Conservation (phyloP, 2,797 vertebrate genomes). For the Acanthopagrus latus region DNA sequence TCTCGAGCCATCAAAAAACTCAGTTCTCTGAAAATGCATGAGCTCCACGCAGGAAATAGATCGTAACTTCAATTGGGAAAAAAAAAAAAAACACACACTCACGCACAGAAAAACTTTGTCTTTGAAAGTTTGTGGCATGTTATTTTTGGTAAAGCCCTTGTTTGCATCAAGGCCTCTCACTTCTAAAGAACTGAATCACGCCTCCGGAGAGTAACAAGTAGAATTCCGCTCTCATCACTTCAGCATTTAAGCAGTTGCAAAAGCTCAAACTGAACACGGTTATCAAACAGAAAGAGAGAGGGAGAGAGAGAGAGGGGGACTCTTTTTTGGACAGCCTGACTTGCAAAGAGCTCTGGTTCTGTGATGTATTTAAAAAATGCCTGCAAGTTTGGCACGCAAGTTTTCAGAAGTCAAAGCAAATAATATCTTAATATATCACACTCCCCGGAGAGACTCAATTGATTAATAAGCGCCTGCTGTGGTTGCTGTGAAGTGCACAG, state of each 20-base stretch:
- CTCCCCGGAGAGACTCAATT: slow-evolving; percentile 14
- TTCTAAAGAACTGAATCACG: slow-evolving; percentile 67
- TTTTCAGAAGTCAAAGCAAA: slow-evolving; percentile 51
- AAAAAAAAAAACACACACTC: too few species aligned
- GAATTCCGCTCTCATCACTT: slow-evolving; percentile 60
- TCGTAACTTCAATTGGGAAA: slow-evolving; percentile 64
- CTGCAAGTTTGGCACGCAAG: slow-evolving; percentile 1
- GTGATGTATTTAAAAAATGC: slow-evolving; percentile 57
- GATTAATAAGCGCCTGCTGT: slow-evolving; percentile 52
- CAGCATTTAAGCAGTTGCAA: slow-evolving; percentile 66
- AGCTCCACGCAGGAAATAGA: slow-evolving; percentile 72
- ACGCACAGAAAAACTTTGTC: slow-evolving; percentile 58
- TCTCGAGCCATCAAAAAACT: slow-evolving; percentile 55
- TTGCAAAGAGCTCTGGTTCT: slow-evolving; percentile 43
- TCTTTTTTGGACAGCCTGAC: slow-evolving; percentile 47
- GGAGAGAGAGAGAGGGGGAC: background rate
- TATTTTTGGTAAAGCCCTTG: slow-evolving; percentile 80
- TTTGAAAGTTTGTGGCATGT: slow-evolving; percentile 75
- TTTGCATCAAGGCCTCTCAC: slow-evolving; percentile 76
- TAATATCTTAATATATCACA: slow-evolving; percentile 46
- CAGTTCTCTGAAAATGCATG: slow-evolving; percentile 61
- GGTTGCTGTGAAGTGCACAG: slow-evolving; percentile 33
- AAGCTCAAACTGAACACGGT: slow-evolving; percentile 55
- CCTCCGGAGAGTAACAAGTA: slow-evolving; percentile 72
- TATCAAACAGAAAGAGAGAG: slow-evolving; percentile 49